phyloP scores from a whole-genome alignment of 2,113 vertebrate genomes.

The Salminus brasiliensis region DNA sequence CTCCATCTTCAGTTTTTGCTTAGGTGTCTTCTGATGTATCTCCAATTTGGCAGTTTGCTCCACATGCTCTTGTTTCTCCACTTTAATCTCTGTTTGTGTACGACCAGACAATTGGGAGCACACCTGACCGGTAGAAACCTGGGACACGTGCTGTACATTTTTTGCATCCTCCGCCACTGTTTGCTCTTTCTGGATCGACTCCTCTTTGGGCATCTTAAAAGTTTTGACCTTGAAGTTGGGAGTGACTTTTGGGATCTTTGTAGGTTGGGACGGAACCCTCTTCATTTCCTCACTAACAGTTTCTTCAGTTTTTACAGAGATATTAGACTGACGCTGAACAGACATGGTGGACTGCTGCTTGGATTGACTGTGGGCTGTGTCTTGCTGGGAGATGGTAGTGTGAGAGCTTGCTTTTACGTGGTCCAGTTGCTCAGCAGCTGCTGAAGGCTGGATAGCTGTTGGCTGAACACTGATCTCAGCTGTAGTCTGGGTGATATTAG shows the following conservation, averaged over 20 bases:
- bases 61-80: constrained; percentile 53
- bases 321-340: constrained; percentile 62
- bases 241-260: constrained; percentile 74
- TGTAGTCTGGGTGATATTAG: constrained; percentile 46
- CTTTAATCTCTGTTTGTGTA: constrained; percentile 54
- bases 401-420: constrained; percentile 64
- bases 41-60: constrained; percentile 54
- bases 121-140: constrained; percentile 56
- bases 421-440: constrained; percentile 64
- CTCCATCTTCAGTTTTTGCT: constrained; percentile 59
- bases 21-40: constrained; percentile 56
- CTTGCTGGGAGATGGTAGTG: constrained; percentile 61
- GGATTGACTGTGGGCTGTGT: constrained; percentile 55
- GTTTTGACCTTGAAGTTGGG: constrained; percentile 82
- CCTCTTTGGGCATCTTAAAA: constrained; percentile 68
- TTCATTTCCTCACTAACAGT: constrained; percentile 63
- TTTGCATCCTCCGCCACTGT: constrained; percentile 51
- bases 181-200: constrained; percentile 48
- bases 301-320: constrained; percentile 67
- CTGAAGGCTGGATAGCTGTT: constrained; percentile 50
- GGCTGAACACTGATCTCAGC: constrained; percentile 57
- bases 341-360: constrained; percentile 42
- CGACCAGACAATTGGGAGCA: constrained; percentile 46
- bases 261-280: constrained; percentile 58
- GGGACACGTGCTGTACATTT: constrained; percentile 47